Conservation (phyloP, 2,113 vertebrate genomes). For the Caranx melampygus region DNA sequence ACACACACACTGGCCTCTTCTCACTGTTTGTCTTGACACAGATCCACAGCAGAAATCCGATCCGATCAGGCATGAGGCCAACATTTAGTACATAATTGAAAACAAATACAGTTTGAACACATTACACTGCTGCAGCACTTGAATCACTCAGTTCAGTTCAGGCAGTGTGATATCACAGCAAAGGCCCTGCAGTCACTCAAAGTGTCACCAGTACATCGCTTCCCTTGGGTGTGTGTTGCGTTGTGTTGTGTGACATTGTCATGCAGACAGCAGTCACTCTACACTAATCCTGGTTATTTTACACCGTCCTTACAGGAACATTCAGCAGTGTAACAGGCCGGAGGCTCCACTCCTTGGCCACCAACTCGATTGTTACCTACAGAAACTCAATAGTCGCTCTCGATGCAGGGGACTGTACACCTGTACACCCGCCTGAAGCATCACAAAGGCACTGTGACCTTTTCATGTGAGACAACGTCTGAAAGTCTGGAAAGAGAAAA, state of each 20-base stretch:
- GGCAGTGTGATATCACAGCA: neutral
- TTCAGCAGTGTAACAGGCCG: neutral
- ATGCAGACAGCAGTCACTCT: neutral
- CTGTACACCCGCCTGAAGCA: neutral
- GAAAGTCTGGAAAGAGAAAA: neutral
- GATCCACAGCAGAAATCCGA: neutral
- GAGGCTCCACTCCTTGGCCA: neutral
- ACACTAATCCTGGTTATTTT: constrained; percentile 20
- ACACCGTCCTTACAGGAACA: constrained; percentile 17
- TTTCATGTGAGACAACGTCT: neutral
- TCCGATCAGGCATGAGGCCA: too few species aligned
- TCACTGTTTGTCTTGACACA: neutral
- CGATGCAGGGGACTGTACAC: neutral
- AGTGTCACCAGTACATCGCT: neutral
- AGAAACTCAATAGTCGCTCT: constrained; percentile 1
- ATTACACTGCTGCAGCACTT: constrained; percentile 1
- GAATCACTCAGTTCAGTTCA: neutral
- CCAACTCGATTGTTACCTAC: constrained; percentile 24
- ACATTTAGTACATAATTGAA: neutral
- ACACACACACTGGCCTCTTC: too few species aligned
- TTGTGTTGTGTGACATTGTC: neutral
- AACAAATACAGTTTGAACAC: neutral
- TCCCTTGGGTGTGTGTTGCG: neutral
- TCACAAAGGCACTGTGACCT: constrained; percentile 1
- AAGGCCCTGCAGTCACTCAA: neutral